Evolutionary conservation across 1,140 invertebrate species (phyloP).

Genomic region (Anthonomus grandis): DNA sequence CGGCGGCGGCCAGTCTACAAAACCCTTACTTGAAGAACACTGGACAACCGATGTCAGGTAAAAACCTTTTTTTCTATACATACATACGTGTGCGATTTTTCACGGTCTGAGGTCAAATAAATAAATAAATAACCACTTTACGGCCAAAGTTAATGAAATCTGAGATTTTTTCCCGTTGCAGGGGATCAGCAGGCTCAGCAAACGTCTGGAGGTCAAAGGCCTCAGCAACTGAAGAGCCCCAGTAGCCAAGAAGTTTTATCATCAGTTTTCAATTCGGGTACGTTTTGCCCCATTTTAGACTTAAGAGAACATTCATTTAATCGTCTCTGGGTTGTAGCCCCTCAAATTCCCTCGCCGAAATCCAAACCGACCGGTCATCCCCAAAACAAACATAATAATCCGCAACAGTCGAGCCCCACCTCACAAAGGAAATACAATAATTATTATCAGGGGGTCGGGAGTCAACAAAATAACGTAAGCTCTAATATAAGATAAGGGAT

Average conservation of each 20-base stretch:
- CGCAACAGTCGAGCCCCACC: slow-evolving; percentile 45
- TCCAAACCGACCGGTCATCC: slow-evolving; percentile 44
- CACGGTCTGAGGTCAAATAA: too few species aligned
- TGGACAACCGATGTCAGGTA: slow-evolving; percentile 28
- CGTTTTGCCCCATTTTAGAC: slow-evolving; percentile 11
- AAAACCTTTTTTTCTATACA: slow-evolving; percentile 9
- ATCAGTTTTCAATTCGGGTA: slow-evolving; percentile 47
- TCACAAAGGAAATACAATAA: slow-evolving; percentile 45
- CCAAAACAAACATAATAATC: slow-evolving; percentile 42
- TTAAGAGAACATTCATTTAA: background rate
- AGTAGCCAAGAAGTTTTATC: slow-evolving; percentile 45
- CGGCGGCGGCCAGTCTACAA: slow-evolving; percentile 23
- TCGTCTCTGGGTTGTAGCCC: slow-evolving; percentile 33
- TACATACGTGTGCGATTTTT: too few species aligned
- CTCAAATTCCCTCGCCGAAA: slow-evolving; percentile 47
- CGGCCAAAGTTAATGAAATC: slow-evolving; percentile 8
- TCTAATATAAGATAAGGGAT: background rate
- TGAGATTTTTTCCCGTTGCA: slow-evolving; percentile 17
- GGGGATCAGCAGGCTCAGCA: slow-evolving; percentile 19
- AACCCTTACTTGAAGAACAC: slow-evolving; percentile 40
- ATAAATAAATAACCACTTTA: background rate
- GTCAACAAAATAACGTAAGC: slow-evolving; percentile 43
- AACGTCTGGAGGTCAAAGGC: slow-evolving; percentile 25
- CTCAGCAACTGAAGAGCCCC: slow-evolving; percentile 46
- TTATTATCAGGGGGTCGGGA: slow-evolving; percentile 41